Evolutionary conservation across 2,797 vertebrate species (phyloP).

Genomic region (Spinibarbus caldwelli): DNA sequence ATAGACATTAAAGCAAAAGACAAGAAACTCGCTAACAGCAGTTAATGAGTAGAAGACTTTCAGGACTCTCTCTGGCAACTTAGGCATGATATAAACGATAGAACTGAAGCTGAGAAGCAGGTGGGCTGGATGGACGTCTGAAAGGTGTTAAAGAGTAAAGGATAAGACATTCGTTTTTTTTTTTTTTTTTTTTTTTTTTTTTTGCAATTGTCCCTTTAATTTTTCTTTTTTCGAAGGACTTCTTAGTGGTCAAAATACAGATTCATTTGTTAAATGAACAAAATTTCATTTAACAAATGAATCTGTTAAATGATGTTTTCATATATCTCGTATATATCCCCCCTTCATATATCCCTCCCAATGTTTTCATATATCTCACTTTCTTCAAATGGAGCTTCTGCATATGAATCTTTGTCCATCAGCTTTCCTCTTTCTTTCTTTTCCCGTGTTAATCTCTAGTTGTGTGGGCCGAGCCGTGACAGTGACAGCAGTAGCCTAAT

Average conservation of each 20-base stretch:
- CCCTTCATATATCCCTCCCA: no score
- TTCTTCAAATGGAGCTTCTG: not conserved
- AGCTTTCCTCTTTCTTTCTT: slow-evolving; percentile 5
- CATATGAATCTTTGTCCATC: slow-evolving; percentile 46
- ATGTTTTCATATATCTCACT: not conserved
- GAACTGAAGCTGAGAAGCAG: slow-evolving; percentile 30
- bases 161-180: slow-evolving; percentile 34
- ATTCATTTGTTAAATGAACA: not conserved
- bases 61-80: slow-evolving; percentile 12
- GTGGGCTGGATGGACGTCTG: slow-evolving; percentile 24
- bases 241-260: not conserved
- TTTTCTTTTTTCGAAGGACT: not conserved
- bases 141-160: slow-evolving; percentile 12
- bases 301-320: no score
- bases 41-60: slow-evolving; percentile 23
- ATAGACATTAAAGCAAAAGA: slow-evolving; percentile 8
- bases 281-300: no score
- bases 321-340: no score
- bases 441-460: slow-evolving; percentile 52
- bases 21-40: not conserved
- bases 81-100: not conserved
- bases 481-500: slow-evolving; percentile 53
- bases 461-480: slow-evolving; percentile 53
- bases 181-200: not conserved
- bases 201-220: not conserved